Evolutionary conservation across 1,140 invertebrate genomes (phyloP), one percentile per base, ranked within the genome.

Genomic region (Drosophila fuyamai): DNA sequence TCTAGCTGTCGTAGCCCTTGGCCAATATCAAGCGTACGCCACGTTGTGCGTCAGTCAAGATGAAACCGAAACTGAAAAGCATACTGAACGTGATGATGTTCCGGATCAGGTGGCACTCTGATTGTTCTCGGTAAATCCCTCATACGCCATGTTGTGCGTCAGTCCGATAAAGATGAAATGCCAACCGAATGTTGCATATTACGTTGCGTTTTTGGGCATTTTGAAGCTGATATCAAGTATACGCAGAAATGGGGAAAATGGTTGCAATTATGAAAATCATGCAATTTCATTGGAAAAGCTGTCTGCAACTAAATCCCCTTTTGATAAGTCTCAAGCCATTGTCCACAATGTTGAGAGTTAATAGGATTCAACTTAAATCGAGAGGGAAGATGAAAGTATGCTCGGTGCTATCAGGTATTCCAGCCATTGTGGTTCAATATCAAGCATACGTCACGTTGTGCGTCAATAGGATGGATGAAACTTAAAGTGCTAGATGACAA

Each of bases 21-120:
- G 43, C 8, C 35, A 47, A 66, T 50, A 60, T 66, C 32, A 66
- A 59, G 63, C 38, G 59, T 66, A 66, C 63, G 63, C 38, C 63
- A 59, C 35, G 46, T 46, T 38, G 57, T 50, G 7, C 54, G 41
- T 27, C 61, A 65, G 18, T 65, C 54, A 36, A 32, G 16, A 23
- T 32, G 18, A 14, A 60, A 13, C 44, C n/a, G 55, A 32, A 44
- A 29, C 40, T 12, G 18, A n/a, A 9, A 4, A 27, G 13, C 48
- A 4, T 16, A 40, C 8, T 27, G 38, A 27, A 18, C 12, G 23
- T 44, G n/a, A 29, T 44, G 10, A 44, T 57, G 55, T 16, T 16
- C 8, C 14, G 55, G 38, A 43, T 57, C 23, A 57, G n/a, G 27
- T 57, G 40, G n/a, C 23, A 16, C 12, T 14, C 5, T 3, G 50